These are phyloP conservation scores for Norana najaformis DNA, from an alignment of 2,888 invertebrate species.

Conservation along the genomic window DNA sequence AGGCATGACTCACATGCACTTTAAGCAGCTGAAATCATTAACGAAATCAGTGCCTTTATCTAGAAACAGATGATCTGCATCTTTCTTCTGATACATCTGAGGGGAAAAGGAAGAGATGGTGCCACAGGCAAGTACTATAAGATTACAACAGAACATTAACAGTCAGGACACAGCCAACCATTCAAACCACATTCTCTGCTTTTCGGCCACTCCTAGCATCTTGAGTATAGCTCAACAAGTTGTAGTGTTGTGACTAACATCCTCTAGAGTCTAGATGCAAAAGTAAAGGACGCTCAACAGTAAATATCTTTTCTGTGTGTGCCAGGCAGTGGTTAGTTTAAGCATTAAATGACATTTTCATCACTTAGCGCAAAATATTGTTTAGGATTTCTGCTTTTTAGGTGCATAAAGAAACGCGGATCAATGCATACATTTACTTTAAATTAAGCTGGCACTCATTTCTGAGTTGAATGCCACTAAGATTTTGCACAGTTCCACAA, in stretches of 20 bases:
- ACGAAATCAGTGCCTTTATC: background rate
- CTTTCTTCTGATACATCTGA: background rate
- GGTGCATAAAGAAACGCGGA: background rate
- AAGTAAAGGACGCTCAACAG: background rate
- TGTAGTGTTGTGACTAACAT: background rate
- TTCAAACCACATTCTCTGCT: background rate
- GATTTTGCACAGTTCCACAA: background rate
- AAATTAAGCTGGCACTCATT: background rate
- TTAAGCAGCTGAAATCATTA: background rate
- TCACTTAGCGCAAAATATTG: background rate
- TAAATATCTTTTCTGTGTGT: background rate
- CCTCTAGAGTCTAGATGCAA: too few species aligned
- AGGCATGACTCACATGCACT: background rate
- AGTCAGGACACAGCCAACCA: constrained; percentile 5
- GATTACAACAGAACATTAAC: background rate
- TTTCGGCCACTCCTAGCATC: background rate
- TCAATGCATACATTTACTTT: background rate
- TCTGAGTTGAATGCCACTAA: background rate
- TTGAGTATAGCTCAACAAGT: background rate
- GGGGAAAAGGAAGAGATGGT: constrained; percentile 4
- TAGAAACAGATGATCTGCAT: background rate
- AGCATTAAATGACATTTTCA: background rate
- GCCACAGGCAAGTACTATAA: constrained; percentile 5
- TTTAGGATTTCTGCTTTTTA: background rate
- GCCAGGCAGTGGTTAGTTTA: background rate